Base-by-base conservation (phyloP, 1,140 invertebrate species). In the Drosophila obscura region DNA sequence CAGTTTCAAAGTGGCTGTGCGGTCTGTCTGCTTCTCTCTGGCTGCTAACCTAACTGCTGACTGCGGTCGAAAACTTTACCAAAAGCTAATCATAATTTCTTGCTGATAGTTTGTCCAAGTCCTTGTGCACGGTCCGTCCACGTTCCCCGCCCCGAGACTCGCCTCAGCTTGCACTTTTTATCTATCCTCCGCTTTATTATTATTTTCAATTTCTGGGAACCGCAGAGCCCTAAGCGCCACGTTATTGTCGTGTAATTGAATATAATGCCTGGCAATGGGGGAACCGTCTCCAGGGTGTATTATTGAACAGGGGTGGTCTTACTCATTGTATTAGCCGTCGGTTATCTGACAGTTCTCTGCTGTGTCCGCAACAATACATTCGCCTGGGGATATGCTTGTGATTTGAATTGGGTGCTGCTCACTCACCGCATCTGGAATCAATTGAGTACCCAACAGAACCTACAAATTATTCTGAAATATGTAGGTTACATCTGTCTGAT, bases 211-310 rank as follows among this genome's bases (percentile, higher is more conserved):
- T 87, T 77, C 73, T 63, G 79, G 72, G 63, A 78, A 78, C 83
- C 74, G 74, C 74, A 87, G 46, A 65, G 74, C 83, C 82, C 77
- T 87, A 82, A 87, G 82, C 78, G 62, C 78, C 66, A 75, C 82
- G 71, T 87, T 87, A 87, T 87, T 88, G 83, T 88, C 83, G 52
- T 87, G 80, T 87, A 87, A 87, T 87, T 87, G 82, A 87, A 87
- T 87, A 79, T 88, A 87, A 87, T 82, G 71, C 82, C 83, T 76
- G 66, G 76, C 64, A 69, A 60, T 67, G 72, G 72, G 71, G 72
- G 71, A 69, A 68, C 66, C 60, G 61, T 65, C 62, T 74, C 61
- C 71, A 45, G 31, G 50, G 68, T 59, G 58, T 51, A 73, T 77
- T 71, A 63, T 74, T 51, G 35, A 78, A 46, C 22, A 58, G 46